A percentile compares a stretch with the other conserved stretches of the same genome.
These are phyloP conservation scores for Corbicula japonica DNA, from an alignment of 2,888 invertebrate species.

Conservation along the genomic window DNA sequence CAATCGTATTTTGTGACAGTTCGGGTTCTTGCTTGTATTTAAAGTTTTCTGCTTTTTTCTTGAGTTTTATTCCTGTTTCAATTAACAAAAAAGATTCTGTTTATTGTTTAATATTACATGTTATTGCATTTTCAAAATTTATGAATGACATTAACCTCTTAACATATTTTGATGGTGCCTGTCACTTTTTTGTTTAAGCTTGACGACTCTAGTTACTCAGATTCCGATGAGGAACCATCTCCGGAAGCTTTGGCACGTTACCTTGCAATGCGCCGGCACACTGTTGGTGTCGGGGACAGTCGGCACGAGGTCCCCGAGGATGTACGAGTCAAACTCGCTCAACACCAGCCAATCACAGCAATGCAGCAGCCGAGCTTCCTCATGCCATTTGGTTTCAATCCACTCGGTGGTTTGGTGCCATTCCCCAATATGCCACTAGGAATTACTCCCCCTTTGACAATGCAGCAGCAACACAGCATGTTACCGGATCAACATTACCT, in stretches of 20 bases:
- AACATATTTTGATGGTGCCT: no score
- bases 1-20: no score
- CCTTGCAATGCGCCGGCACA: constrained; percentile 93
- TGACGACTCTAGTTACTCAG: constrained; percentile 80
- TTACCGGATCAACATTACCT: constrained; percentile 96
- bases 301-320: constrained; percentile 91
- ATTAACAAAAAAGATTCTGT: no score
- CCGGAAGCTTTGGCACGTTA: constrained; percentile 87
- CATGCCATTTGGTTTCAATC: constrained; percentile 74
- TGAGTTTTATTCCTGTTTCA: no score
- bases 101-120: no score
- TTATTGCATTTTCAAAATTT: no score
- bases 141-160: no score
- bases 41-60: no score
- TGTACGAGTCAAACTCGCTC: constrained; percentile 82
- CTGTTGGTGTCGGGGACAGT: constrained; percentile 96
- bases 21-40: no score
- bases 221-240: constrained; percentile 87
- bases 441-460: constrained; percentile 88
- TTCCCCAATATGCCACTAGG: constrained; percentile 94
- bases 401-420: constrained; percentile 88
- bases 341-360: constrained; percentile 82
- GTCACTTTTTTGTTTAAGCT: constrained; percentile 67
- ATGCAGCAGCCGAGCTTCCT: constrained; percentile 80
- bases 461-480: constrained; percentile 56